These are phyloP conservation scores for Nasonia giraulti DNA, from an alignment of 1,140 invertebrate species.

Conservation along the genomic window DNA sequence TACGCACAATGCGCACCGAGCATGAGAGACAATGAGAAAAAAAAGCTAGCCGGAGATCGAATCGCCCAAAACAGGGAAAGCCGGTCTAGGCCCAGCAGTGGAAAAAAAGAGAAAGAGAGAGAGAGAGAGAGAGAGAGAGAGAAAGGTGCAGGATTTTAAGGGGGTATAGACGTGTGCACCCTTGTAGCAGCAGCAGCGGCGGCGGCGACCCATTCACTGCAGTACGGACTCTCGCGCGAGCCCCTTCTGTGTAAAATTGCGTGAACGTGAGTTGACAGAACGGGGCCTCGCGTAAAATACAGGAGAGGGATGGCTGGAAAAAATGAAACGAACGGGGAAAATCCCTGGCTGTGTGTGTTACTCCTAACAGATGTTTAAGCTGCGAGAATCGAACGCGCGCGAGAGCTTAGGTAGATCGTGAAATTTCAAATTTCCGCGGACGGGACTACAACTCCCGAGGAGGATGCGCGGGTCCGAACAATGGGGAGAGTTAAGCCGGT, in stretches of 20 bases:
- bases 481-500: slow-evolving; percentile 5
- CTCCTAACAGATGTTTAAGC: slow-evolving; percentile 46
- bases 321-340: slow-evolving; percentile 50
- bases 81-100: neutral
- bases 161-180: slow-evolving; percentile 42
- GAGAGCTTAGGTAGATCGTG: slow-evolving; percentile 28
- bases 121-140: slow-evolving; percentile 26
- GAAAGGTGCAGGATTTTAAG: slow-evolving; percentile 43
- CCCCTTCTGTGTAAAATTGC: slow-evolving; percentile 49
- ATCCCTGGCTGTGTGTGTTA: slow-evolving; percentile 24
- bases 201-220: slow-evolving; percentile 11
- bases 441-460: neutral
- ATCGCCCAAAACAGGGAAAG: slow-evolving; percentile 11
- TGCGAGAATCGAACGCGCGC: too few species aligned
- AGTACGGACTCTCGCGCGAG: neutral
- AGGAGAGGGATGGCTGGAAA: slow-evolving; percentile 41
- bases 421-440: slow-evolving; percentile 45
- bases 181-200: slow-evolving; percentile 13
- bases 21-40: slow-evolving; percentile 49
- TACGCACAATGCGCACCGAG: slow-evolving; percentile 5
- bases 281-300: slow-evolving; percentile 20
- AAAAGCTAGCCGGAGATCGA: slow-evolving; percentile 13
- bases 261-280: slow-evolving; percentile 54
- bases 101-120: slow-evolving; percentile 32
- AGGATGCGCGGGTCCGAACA: slow-evolving; percentile 15